Conservation (phyloP, 2,113 vertebrate species). For the Ascaphus truei region DNA sequence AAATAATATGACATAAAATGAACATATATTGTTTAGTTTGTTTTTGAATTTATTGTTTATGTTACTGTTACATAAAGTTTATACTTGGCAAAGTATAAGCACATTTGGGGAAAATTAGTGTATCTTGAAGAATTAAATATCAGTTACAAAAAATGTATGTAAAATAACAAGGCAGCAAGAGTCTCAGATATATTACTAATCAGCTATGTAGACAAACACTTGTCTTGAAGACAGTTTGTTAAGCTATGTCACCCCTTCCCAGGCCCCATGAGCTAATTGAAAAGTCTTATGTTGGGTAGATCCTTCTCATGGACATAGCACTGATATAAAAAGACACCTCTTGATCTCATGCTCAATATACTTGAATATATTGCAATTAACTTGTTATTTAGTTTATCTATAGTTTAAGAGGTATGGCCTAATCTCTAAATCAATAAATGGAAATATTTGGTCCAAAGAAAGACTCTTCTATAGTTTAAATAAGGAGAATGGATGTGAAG, state of each 20-base stretch:
- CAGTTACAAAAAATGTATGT: too few relatives aligned
- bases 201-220: slow-evolving; percentile 33
- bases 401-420: slow-evolving; percentile 55
- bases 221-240: slow-evolving; percentile 13
- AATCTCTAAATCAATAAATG: slow-evolving; percentile 74
- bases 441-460: slow-evolving; percentile 52
- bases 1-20: neutral
- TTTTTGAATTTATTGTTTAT: neutral
- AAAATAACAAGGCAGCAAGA: too few relatives aligned
- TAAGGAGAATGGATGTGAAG: slow-evolving; percentile 51
- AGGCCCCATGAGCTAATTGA: slow-evolving; percentile 51
- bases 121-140: too few relatives aligned
- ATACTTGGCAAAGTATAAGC: too few relatives aligned
- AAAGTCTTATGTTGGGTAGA: slow-evolving; percentile 41
- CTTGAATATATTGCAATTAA: slow-evolving; percentile 57
- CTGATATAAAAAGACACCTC: slow-evolving; percentile 51
- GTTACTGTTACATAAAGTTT: too few relatives aligned
- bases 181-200: slow-evolving; percentile 1
- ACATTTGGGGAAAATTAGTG: too few relatives aligned
- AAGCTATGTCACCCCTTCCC: slow-evolving; percentile 39
- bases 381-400: slow-evolving; percentile 61
- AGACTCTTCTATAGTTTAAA: slow-evolving; percentile 60
- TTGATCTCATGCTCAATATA: slow-evolving; percentile 60
- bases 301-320: slow-evolving; percentile 52
- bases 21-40: neutral